These are phyloP conservation scores for Lathronympha strigana DNA, from an alignment of 2,888 invertebrate genomes.

Conservation along the genomic window DNA sequence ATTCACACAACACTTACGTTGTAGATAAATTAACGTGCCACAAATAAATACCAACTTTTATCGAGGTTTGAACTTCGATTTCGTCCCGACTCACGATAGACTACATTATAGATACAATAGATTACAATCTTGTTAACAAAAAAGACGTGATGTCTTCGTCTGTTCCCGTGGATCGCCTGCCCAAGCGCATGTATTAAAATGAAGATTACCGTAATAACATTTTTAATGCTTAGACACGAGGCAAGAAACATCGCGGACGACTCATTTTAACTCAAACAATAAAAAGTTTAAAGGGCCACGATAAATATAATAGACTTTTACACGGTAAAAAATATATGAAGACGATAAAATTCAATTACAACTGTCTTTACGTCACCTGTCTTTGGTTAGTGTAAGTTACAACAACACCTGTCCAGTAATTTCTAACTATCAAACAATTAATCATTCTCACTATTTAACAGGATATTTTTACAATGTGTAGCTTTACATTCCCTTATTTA, in stretches of 20 bases:
- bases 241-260: not conserved
- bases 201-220: not conserved
- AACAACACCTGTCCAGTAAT: conserved; percentile 11
- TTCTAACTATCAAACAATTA: conserved; percentile 31
- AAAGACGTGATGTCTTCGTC: no score
- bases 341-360: conserved; percentile 13
- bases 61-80: no score
- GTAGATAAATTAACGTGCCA: no score
- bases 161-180: no score
- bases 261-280: not conserved
- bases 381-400: conserved; percentile 16
- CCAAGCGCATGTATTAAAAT: not conserved
- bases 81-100: no score
- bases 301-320: conserved; percentile 13
- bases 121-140: no score
- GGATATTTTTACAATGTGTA: not conserved
- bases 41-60: no score
- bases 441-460: not conserved
- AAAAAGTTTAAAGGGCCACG: conserved; percentile 1
- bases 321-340: conserved; percentile 11
- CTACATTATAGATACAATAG: no score
- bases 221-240: not conserved
- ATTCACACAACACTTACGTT: no score
- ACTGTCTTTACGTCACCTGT: conserved; percentile 13
- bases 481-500: not conserved